Evolutionary conservation across 2,888 invertebrate genomes (phyloP).

Genomic region (Dendrolimus pini): DNA sequence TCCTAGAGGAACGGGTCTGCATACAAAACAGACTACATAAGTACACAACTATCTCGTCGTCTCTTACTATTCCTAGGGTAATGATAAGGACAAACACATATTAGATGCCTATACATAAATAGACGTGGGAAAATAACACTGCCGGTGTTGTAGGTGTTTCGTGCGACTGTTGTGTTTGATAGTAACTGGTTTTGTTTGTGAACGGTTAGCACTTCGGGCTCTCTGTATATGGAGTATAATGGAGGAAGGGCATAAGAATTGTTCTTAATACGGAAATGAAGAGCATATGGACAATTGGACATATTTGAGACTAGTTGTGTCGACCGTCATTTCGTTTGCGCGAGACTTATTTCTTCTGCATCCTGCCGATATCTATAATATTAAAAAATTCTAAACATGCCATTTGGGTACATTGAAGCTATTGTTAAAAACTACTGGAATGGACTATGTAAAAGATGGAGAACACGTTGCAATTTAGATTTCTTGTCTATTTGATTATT

Average conservation of each 20-base stretch:
- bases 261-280: too few species aligned
- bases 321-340: too few species aligned
- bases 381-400: too few species aligned
- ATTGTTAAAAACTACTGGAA: too few species aligned
- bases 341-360: too few species aligned
- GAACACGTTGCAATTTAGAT: too few species aligned
- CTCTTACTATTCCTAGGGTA: constrained; percentile 21
- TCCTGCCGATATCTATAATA: too few species aligned
- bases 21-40: constrained; percentile 3
- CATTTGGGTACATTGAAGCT: too few species aligned
- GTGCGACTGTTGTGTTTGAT: neutral
- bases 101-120: constrained; percentile 38
- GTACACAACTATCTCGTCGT: constrained; percentile 24
- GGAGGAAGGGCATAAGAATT: neutral
- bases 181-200: neutral
- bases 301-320: too few species aligned
- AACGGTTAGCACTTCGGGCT: neutral
- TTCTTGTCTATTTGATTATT: too few species aligned
- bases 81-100: constrained; percentile 22
- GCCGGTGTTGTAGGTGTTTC: neutral
- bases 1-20: neutral
- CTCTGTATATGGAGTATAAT: neutral
- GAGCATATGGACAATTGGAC: too few species aligned
- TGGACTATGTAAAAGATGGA: too few species aligned
- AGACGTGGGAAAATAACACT: constrained; percentile 50